phyloP scores from a whole-genome alignment of 2,797 vertebrate genomes.

The Chelmon rostratus region DNA sequence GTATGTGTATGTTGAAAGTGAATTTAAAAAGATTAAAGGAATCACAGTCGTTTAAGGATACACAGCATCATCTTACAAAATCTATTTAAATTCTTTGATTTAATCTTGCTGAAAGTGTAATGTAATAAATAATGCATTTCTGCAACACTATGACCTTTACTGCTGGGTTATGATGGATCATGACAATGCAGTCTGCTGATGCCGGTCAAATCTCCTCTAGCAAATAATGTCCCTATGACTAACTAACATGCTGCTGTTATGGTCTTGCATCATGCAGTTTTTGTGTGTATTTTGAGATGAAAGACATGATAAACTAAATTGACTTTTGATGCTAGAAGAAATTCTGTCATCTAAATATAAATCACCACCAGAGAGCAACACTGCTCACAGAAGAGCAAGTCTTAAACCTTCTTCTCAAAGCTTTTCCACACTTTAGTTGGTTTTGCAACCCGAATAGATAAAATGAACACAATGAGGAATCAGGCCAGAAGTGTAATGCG shows the following conservation, averaged over 20 bases:
- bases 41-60: not conserved
- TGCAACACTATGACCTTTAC: slow-evolving; percentile 1
- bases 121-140: slow-evolving; percentile 7
- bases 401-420: not conserved
- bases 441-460: not conserved
- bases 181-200: slow-evolving; percentile 25
- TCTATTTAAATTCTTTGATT: not conserved
- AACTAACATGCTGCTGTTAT: not conserved
- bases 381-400: not conserved
- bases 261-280: not conserved
- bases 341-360: not conserved
- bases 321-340: not conserved
- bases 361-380: not conserved
- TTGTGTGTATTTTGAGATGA: not conserved
- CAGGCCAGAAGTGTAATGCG: not conserved
- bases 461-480: not conserved
- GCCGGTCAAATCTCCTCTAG: slow-evolving; percentile 1
- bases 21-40: not conserved
- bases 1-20: not conserved
- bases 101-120: not conserved
- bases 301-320: not conserved
- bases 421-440: not conserved
- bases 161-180: not conserved
- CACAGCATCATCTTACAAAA: not conserved
- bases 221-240: slow-evolving; percentile 8